Percentiles rank a stretch among this genome's conserved stretches.
phyloP scores from a whole-genome alignment of 2,113 vertebrate genomes.

The Dromaius novaehollandiae region DNA sequence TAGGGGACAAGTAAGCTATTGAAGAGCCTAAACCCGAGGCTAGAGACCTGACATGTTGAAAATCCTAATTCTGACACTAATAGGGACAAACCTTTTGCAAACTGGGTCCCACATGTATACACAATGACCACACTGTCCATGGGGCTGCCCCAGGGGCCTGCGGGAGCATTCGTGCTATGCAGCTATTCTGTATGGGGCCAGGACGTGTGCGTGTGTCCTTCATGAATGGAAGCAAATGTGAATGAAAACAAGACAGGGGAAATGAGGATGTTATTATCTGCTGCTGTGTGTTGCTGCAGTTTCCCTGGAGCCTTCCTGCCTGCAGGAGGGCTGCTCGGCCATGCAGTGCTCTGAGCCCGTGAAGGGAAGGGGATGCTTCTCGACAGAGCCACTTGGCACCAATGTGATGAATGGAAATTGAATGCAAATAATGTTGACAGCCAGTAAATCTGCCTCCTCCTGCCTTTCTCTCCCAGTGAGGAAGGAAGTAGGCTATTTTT shows the following conservation, averaged over 20 bases:
- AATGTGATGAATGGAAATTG: neutral
- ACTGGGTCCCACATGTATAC: fast-evolving
- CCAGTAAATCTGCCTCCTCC: neutral
- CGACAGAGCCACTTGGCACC: neutral
- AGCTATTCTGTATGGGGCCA: fast-evolving
- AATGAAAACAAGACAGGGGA: neutral
- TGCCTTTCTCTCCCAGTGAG: neutral
- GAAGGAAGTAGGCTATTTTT: conserved; percentile 65
- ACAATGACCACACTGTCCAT: fast-evolving
- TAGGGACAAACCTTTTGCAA: neutral
- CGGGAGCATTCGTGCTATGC: fast-evolving
- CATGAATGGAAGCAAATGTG: neutral
- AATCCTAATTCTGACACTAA: neutral
- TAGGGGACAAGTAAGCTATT: fast-evolving
- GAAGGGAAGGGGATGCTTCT: neutral
- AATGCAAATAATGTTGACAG: neutral
- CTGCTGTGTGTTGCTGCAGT: neutral
- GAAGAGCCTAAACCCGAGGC: neutral
- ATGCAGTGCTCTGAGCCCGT: fast-evolving
- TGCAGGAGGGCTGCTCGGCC: neutral
- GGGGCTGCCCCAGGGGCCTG: fast-evolving
- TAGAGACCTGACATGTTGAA: fast-evolving
- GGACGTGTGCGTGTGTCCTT: neutral
- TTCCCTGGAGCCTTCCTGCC: conserved; percentile 21
- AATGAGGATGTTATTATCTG: neutral